A percentile compares a stretch with the other conserved stretches of the same genome.
Conservation (phyloP, 2,797 vertebrate genomes). For the Eremophila alpestris region DNA sequence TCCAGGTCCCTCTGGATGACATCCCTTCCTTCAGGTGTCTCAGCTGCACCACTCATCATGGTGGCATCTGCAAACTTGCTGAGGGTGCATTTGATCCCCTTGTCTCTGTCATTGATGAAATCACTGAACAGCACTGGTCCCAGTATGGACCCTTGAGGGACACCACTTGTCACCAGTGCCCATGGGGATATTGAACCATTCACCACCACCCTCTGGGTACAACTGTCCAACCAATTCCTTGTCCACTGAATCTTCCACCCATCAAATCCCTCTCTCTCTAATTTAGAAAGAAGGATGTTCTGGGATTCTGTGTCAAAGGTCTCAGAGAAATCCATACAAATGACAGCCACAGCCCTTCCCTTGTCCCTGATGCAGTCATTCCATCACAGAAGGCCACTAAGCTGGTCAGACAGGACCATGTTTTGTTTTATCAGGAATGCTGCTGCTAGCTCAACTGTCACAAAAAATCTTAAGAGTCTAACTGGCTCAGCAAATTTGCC, state of each 20-base stretch:
- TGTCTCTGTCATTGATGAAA: no score
- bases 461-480: not conserved
- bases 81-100: not conserved
- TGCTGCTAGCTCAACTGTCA: not conserved
- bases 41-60: rapidly evolving
- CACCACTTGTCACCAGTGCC: no score
- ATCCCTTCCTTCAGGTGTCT: not conserved
- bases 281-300: no score
- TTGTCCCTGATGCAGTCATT: rapidly evolving
- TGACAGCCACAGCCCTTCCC: no score
- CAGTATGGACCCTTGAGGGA: rapidly evolving
- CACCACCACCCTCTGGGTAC: rapidly evolving
- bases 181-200: rapidly evolving
- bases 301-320: not conserved
- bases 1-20: no score
- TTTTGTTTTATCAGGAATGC: not conserved
- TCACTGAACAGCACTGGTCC: not conserved
- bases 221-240: not conserved
- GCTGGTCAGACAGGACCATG: not conserved
- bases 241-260: rapidly evolving
- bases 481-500: not conserved
- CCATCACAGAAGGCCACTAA: not conserved
- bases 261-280: not conserved
- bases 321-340: not conserved
- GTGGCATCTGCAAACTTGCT: no score